A percentile compares a stretch with the other conserved stretches of the same genome.
These are phyloP conservation scores for Ennomos quercinarius DNA, from an alignment of 2,888 invertebrate species.

Conservation along the genomic window DNA sequence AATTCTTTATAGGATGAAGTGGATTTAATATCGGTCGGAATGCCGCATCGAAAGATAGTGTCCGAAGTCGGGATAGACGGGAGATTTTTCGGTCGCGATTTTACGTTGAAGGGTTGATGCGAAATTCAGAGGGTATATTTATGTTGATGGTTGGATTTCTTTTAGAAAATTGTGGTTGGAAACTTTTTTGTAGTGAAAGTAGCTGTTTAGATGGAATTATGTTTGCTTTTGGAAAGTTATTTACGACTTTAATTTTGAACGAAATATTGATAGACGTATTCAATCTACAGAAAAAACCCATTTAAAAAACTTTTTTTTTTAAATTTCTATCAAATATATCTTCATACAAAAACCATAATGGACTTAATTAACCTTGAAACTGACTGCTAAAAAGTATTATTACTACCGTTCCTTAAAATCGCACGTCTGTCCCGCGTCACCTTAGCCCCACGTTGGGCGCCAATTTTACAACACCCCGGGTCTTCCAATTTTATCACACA, in stretches of 20 bases:
- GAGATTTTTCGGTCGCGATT: constrained; percentile 35
- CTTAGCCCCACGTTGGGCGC: constrained; percentile 21
- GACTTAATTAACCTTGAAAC: background rate
- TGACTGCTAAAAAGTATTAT: background rate
- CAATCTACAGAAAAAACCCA: no score
- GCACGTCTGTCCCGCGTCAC: constrained; percentile 21
- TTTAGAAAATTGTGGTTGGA: constrained; percentile 1
- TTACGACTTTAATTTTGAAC: no score
- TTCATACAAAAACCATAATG: no score
- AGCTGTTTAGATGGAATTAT: no score
- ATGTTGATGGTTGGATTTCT: background rate
- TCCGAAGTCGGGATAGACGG: constrained; percentile 43
- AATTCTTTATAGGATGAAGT: constrained; percentile 81
- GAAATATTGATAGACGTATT: no score
- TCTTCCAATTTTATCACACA: constrained; percentile 74
- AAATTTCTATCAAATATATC: no score
- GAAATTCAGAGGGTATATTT: constrained; percentile 39
- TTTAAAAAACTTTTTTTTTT: no score
- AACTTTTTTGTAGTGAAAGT: no score
- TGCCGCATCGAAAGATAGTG: constrained; percentile 70
- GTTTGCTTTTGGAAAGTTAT: background rate
- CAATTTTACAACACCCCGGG: constrained; percentile 42
- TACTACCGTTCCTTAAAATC: constrained; percentile 5
- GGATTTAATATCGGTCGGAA: constrained; percentile 83
- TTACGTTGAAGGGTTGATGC: constrained; percentile 14